Percentiles rank a stretch among this genome's conserved stretches.
Conservation (phyloP, 2,113 vertebrate genomes). For the Gymnocephalus cernua region DNA sequence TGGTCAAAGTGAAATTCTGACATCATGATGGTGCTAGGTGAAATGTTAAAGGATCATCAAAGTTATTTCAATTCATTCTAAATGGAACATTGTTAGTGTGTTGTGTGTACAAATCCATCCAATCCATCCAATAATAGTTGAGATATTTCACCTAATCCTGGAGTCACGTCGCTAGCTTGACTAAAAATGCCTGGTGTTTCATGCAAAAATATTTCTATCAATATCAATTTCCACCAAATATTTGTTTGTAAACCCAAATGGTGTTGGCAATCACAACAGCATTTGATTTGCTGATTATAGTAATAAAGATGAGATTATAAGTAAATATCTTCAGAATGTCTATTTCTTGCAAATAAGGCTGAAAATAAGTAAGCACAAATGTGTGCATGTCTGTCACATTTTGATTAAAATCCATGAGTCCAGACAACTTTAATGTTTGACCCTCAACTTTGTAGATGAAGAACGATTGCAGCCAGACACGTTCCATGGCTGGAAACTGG, state of each 20-base stretch:
- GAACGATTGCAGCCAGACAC: slow-evolving; percentile 37
- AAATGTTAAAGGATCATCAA: not conserved
- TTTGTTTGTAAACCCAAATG: not conserved
- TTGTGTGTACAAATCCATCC: not conserved
- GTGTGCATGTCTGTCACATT: slow-evolving; percentile 26
- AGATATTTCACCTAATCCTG: not conserved
- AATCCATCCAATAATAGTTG: not conserved
- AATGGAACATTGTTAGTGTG: not conserved
- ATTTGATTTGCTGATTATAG: not conserved
- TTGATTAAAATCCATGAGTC: slow-evolving; percentile 33
- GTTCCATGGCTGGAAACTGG: slow-evolving; percentile 32
- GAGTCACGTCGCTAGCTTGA: not conserved
- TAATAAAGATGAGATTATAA: not conserved
- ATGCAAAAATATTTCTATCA: not conserved
- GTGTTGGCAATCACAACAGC: not conserved
- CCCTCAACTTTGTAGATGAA: slow-evolving; percentile 56
- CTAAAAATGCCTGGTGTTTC: not conserved
- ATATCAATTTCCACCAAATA: not conserved
- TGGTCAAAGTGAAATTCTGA: not conserved
- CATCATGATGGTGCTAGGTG: no score
- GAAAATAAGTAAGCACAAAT: not conserved
- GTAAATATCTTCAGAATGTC: not conserved
- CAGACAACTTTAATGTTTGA: slow-evolving; percentile 59
- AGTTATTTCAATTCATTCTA: not conserved
- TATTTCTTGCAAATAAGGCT: not conserved